phyloP scores from a whole-genome alignment of 2,888 invertebrate genomes.

The Leptothorax acervorum region DNA sequence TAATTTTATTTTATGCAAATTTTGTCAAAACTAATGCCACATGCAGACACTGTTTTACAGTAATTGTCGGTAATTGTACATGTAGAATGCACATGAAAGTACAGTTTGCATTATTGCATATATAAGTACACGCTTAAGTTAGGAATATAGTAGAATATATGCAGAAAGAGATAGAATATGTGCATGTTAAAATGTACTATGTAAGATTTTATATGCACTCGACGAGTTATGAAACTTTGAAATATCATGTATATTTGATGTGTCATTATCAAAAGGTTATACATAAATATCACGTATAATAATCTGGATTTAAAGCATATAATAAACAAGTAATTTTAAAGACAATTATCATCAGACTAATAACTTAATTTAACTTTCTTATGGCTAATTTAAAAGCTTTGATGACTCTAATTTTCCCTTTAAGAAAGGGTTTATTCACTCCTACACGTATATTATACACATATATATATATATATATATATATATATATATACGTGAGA shows the following conservation, averaged over 20 bases:
- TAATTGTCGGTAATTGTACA: constrained; percentile 29
- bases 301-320: background rate
- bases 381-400: background rate
- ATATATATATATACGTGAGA: background rate
- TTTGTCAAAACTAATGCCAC: constrained; percentile 6
- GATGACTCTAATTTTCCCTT: background rate
- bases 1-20: constrained; percentile 29
- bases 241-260: constrained; percentile 14
- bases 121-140: constrained; percentile 25
- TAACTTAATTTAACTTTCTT: background rate
- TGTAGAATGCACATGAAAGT: constrained; percentile 17
- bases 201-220: constrained; percentile 17
- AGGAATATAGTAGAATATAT: constrained; percentile 27
- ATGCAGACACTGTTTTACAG: background rate
- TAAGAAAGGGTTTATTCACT: background rate
- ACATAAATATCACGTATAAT: background rate
- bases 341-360: background rate
- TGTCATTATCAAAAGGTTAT: background rate
- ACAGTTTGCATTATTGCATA: constrained; percentile 27
- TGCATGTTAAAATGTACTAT: constrained; percentile 39
- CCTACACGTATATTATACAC: too few species aligned
- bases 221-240: background rate
- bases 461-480: too few species aligned
- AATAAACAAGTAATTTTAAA: background rate
- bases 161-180: constrained; percentile 29